phyloP scores from a whole-genome alignment of 2,888 invertebrate species.

The Temnothorax rugatulus region DNA sequence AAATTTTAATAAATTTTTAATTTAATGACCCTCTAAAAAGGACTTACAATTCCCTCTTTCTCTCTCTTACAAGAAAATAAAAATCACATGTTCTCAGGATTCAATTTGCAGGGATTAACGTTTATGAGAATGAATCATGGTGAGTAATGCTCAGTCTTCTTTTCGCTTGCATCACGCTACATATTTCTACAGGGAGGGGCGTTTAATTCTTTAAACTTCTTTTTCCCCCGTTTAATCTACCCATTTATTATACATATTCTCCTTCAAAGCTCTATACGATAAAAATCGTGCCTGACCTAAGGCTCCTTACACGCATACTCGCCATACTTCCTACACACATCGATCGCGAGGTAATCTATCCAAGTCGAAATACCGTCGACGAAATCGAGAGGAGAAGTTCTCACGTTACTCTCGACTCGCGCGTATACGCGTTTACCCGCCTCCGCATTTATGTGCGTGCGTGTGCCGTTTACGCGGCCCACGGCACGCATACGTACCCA shows the following conservation, averaged over 20 bases:
- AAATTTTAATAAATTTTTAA: background rate
- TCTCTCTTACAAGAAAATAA: background rate
- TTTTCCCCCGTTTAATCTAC: background rate
- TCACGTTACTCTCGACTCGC: conserved; percentile 41
- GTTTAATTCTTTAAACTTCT: conserved; percentile 7
- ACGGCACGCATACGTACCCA: background rate
- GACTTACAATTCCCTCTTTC: background rate
- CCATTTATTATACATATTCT: background rate
- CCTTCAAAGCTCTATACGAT: background rate
- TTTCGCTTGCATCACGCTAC: conserved; percentile 19
- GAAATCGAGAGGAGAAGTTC: conserved; percentile 53
- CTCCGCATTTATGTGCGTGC: conserved; percentile 55
- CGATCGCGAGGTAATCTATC: conserved; percentile 50
- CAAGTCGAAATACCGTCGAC: conserved; percentile 52
- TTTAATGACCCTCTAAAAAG: background rate
- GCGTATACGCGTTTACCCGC: conserved; percentile 49
- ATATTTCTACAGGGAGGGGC: background rate
- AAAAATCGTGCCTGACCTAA: conserved; percentile 36
- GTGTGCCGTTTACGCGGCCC: conserved; percentile 45
- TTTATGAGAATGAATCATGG: background rate
- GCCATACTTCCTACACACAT: conserved; percentile 46
- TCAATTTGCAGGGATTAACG: background rate
- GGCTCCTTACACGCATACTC: conserved; percentile 37
- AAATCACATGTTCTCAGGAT: background rate
- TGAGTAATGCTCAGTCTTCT: conserved; percentile 18